A percentile compares a stretch with the other conserved stretches of the same genome.
Evolutionary conservation across 2,113 vertebrate species (phyloP).

Genomic region (Promerops cafer): DNA sequence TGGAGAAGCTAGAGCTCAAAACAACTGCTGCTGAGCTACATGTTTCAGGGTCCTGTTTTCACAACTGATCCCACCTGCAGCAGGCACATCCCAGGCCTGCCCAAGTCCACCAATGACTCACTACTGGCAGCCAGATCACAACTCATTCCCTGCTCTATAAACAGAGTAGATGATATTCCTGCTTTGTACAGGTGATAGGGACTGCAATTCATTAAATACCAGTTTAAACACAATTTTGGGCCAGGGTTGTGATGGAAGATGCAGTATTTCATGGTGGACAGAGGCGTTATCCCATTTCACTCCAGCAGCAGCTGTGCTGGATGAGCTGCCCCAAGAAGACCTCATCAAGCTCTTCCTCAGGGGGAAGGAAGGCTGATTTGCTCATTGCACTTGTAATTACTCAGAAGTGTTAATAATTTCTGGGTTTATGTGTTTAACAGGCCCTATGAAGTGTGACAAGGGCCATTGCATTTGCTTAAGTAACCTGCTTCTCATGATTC

Average conservation of each 20-base stretch:
- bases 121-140: rapidly evolving
- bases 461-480: neutral
- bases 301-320: neutral
- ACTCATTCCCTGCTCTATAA: neutral
- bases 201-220: neutral
- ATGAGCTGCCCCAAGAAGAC: neutral
- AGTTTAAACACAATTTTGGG: neutral
- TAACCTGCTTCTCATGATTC: neutral
- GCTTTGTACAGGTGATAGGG: neutral
- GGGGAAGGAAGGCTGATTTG: neutral
- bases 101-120: rapidly evolving
- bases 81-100: neutral
- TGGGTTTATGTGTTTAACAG: neutral
- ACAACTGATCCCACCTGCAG: neutral
- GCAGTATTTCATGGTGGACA: neutral
- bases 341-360: neutral
- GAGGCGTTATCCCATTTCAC: neutral
- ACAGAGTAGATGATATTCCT: neutral
- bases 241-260: neutral
- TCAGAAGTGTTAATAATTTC: neutral
- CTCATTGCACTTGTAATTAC: neutral
- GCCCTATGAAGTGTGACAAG: neutral
- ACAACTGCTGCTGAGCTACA: neutral
- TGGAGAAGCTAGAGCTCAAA: neutral
- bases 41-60: neutral